phyloP scores from a whole-genome alignment of 2,797 vertebrate genomes.

The Sebastes vulpes region DNA sequence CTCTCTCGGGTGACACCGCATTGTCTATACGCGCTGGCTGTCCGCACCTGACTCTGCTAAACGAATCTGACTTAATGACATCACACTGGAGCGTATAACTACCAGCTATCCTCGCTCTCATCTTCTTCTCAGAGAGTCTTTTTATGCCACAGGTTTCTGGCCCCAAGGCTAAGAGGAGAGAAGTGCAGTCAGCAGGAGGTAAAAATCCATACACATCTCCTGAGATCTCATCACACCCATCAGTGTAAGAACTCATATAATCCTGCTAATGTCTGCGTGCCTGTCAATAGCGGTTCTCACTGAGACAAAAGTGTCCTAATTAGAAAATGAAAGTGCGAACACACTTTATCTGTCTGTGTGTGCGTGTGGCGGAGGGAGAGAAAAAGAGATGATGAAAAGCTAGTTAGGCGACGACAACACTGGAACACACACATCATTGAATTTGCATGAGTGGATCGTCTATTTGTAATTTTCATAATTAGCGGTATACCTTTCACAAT shows the following conservation, averaged over 20 bases:
- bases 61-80: slow-evolving; percentile 78
- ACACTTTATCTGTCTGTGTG: slow-evolving; percentile 28
- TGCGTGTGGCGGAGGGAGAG: not conserved
- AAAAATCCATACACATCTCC: slow-evolving; percentile 74
- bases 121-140: slow-evolving; percentile 16
- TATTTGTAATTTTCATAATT: slow-evolving; percentile 87
- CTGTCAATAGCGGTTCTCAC: slow-evolving; percentile 67
- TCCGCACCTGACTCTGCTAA: slow-evolving; percentile 69
- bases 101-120: slow-evolving; percentile 30
- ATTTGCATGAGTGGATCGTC: slow-evolving; percentile 75
- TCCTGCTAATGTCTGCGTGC: slow-evolving; percentile 63
- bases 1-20: slow-evolving; percentile 72
- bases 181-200: slow-evolving; percentile 67
- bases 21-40: slow-evolving; percentile 76
- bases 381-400: slow-evolving; percentile 38
- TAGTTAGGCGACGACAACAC: slow-evolving; percentile 39
- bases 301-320: slow-evolving; percentile 62
- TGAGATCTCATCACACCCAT: slow-evolving; percentile 70
- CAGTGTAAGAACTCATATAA: slow-evolving; percentile 71
- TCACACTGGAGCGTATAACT: slow-evolving; percentile 54
- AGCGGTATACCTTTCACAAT: slow-evolving; percentile 81
- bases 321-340: slow-evolving; percentile 62
- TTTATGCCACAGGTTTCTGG: slow-evolving; percentile 66
- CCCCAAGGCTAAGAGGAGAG: slow-evolving; percentile 44
- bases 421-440: slow-evolving; percentile 55